Evolutionary conservation across 1,140 invertebrate species (phyloP).

Genomic region (Diorhabda sublineata): DNA sequence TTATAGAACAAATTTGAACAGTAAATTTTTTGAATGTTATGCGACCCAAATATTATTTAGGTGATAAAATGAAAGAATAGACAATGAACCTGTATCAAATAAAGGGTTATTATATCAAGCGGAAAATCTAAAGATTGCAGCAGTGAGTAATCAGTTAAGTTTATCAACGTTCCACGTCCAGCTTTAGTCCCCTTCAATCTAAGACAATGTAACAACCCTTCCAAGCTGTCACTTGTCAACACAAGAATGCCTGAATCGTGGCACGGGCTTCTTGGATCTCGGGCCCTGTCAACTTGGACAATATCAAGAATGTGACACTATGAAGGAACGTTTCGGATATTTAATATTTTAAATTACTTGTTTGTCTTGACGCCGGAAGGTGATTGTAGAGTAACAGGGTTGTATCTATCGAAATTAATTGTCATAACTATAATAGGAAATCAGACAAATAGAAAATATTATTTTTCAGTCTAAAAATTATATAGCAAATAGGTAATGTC

Average conservation of each 20-base stretch:
- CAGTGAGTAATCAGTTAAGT: slow-evolving; percentile 21
- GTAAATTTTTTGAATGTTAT: no score
- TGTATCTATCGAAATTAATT: neutral
- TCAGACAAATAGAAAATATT: no score
- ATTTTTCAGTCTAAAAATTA: no score
- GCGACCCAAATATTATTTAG: no score
- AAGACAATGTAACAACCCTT: slow-evolving; percentile 29
- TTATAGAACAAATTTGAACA: no score
- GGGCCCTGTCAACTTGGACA: slow-evolving; percentile 31
- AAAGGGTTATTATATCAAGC: neutral
- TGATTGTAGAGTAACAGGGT: neutral
- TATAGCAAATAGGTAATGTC: no score
- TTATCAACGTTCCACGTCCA: slow-evolving; percentile 20
- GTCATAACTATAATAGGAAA: no score
- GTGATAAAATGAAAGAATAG: no score
- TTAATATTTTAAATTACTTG: slow-evolving; percentile 20
- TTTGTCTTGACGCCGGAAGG: slow-evolving; percentile 6
- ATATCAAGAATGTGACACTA: slow-evolving; percentile 35
- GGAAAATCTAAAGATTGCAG: slow-evolving; percentile 17
- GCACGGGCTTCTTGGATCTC: slow-evolving; percentile 27
- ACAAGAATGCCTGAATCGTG: slow-evolving; percentile 22
- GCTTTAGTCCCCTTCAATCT: slow-evolving; percentile 23
- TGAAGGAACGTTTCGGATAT: slow-evolving; percentile 16
- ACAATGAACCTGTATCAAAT: no score
- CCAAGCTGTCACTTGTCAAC: slow-evolving; percentile 33